Evolutionary conservation across 1,140 invertebrate species (phyloP).

Genomic region (Littorina saxatilis): DNA sequence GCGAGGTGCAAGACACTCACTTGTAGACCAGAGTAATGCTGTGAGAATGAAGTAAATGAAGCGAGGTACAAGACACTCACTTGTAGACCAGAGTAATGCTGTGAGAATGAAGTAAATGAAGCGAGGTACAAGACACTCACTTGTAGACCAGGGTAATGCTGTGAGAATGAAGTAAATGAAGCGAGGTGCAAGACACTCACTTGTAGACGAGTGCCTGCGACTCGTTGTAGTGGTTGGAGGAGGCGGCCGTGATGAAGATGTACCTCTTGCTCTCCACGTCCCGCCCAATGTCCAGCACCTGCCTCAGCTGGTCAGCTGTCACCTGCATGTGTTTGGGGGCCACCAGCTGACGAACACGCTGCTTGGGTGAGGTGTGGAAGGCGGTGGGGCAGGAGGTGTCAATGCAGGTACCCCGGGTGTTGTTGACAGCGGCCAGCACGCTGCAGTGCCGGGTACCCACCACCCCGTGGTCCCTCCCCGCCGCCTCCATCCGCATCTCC

Average conservation of each 20-base stretch:
- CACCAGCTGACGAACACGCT: constrained; percentile 17
- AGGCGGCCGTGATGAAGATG: constrained; percentile 28
- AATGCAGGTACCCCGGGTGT: constrained; percentile 12
- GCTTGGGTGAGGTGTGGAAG: not conserved
- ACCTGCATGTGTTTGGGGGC: not conserved
- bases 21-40: too few relatives aligned
- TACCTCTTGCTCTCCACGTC: constrained; percentile 7
- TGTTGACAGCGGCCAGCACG: not conserved
- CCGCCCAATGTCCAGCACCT: not conserved
- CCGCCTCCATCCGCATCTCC: not conserved
- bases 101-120: too few relatives aligned
- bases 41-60: too few relatives aligned
- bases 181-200: too few relatives aligned
- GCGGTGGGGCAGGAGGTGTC: constrained; percentile 11
- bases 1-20: too few relatives aligned
- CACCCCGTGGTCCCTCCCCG: not conserved
- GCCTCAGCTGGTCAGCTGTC: not conserved
- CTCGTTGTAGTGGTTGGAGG: constrained; percentile 37
- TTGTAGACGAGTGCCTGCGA: constrained; percentile 26
- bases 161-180: too few relatives aligned
- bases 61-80: too few relatives aligned
- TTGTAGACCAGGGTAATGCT: too few relatives aligned
- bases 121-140: too few relatives aligned
- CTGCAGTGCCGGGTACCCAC: not conserved
- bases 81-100: too few relatives aligned